These are phyloP conservation scores for Myotis findleyi DNA, from an alignment of 2,797 vertebrate genomes.

Conservation along the genomic window DNA sequence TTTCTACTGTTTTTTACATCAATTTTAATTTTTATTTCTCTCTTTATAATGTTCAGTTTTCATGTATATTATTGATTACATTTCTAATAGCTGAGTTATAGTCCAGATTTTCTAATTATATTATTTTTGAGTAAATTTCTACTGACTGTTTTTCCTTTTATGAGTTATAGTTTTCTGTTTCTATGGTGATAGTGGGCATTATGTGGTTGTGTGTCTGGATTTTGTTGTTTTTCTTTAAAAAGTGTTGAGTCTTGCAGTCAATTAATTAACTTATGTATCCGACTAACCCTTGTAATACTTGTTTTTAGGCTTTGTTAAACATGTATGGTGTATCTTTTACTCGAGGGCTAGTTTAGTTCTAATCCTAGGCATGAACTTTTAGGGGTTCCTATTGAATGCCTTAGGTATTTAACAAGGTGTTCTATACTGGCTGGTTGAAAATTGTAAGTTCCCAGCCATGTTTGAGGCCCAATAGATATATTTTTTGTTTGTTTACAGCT, in stretches of 20 bases:
- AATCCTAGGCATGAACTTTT: not conserved
- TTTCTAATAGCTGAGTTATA: not conserved
- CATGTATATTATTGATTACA: slow-evolving; percentile 19
- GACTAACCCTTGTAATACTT: not conserved
- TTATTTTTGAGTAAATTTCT: not conserved
- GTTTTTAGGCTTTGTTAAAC: not conserved
- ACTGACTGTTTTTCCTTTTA: not conserved
- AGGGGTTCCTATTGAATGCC: not conserved
- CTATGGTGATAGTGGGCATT: not conserved
- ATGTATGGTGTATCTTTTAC: not conserved
- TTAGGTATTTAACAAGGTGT: not conserved
- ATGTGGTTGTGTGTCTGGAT: not conserved
- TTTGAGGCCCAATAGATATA: not conserved
- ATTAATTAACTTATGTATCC: not conserved
- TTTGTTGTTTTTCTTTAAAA: not conserved
- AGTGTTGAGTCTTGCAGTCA: not conserved
- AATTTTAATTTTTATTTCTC: not conserved
- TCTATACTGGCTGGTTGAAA: not conserved
- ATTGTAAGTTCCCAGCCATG: not conserved
- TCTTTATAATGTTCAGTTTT: slow-evolving; percentile 16
- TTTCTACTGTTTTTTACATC: slow-evolving; percentile 10
- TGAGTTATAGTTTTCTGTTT: not conserved
- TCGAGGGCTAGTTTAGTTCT: not conserved
- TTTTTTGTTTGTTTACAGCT: not conserved
- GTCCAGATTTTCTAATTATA: not conserved